Evolutionary conservation across 2,113 vertebrate species (phyloP).

Genomic region (Dasyurus viverrinus): DNA sequence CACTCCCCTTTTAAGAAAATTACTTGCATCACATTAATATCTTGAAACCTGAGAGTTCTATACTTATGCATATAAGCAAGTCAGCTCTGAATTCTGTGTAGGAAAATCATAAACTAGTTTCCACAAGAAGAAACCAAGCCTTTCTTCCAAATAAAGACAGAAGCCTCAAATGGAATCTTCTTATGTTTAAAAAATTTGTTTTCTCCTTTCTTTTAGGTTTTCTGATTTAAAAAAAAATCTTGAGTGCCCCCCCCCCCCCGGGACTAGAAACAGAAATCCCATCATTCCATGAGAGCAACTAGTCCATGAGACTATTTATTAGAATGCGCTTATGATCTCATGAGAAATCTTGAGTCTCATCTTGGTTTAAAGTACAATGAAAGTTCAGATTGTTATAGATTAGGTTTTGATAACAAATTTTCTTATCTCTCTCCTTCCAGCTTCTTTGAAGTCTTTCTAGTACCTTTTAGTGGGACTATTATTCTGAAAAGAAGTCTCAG

Average conservation of each 20-base stretch:
- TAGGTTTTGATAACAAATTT: not conserved
- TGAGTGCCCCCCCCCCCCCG: too few species aligned
- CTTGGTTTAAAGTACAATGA: not conserved
- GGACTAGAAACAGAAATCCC: not conserved
- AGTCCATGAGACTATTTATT: not conserved
- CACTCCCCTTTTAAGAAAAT: not conserved
- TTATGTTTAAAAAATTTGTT: not conserved
- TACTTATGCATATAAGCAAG: not conserved
- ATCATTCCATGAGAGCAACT: not conserved
- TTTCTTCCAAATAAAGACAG: not conserved
- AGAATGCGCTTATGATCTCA: not conserved
- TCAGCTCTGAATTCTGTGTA: not conserved
- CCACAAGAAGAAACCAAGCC: not conserved
- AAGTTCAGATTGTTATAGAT: not conserved
- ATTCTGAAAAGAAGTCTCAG: not conserved
- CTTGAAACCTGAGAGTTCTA: not conserved
- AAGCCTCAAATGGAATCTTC: not conserved
- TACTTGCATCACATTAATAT: not conserved
- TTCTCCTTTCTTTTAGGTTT: slow-evolving; percentile 40
- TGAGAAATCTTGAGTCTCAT: not conserved
- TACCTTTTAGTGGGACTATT: not conserved
- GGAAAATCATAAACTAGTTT: not conserved
- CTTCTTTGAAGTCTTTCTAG: not conserved
- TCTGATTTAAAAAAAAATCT: not conserved
- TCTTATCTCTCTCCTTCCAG: not conserved